Evolutionary conservation across 2,797 vertebrate genomes (phyloP).

Genomic region (Acanthurus lineatus): DNA sequence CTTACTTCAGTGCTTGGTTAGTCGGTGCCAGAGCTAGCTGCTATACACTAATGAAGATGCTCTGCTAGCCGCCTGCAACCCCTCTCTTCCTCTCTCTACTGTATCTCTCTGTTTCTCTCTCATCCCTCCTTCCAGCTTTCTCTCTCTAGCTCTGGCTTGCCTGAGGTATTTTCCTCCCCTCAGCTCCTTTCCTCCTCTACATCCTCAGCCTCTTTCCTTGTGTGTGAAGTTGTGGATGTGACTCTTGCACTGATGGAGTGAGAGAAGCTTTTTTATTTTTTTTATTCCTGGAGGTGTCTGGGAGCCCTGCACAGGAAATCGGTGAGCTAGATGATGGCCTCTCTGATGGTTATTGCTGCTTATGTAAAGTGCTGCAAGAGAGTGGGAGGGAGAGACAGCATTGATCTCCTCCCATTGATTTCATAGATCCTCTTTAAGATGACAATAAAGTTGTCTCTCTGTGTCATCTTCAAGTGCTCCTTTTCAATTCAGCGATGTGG

Average conservation of each 20-base stretch:
- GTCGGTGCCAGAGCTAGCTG: slow-evolving; percentile 59
- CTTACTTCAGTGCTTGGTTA: slow-evolving; percentile 64
- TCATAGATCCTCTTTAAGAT: slow-evolving; percentile 83
- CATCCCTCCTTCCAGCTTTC: slow-evolving; percentile 46
- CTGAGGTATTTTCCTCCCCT: slow-evolving; percentile 59
- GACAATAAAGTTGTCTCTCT: slow-evolving; percentile 81
- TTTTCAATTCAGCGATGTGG: slow-evolving; percentile 73
- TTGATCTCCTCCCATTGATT: slow-evolving; percentile 85
- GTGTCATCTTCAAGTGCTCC: slow-evolving; percentile 81
- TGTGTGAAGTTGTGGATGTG: slow-evolving; percentile 74
- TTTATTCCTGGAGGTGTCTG: slow-evolving; percentile 73
- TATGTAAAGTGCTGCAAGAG: slow-evolving; percentile 72
- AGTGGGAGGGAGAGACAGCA: slow-evolving; percentile 52
- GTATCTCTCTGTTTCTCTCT: slow-evolving; percentile 1
- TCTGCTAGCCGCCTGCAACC: slow-evolving; percentile 50
- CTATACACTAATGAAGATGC: slow-evolving; percentile 77
- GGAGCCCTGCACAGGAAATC: slow-evolving; percentile 75
- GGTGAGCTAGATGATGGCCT: slow-evolving; percentile 75
- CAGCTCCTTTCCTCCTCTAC: slow-evolving; percentile 37
- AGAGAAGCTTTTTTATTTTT: slow-evolving; percentile 54
- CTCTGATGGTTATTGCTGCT: slow-evolving; percentile 80
- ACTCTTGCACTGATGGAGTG: slow-evolving; percentile 73
- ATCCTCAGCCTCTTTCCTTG: slow-evolving; percentile 49
- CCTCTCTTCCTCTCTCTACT: slow-evolving; percentile 1
- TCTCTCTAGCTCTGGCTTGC: slow-evolving; percentile 61